Conservation (phyloP, 1,140 invertebrate species). For the Caenorhabditis tropicalis region DNA sequence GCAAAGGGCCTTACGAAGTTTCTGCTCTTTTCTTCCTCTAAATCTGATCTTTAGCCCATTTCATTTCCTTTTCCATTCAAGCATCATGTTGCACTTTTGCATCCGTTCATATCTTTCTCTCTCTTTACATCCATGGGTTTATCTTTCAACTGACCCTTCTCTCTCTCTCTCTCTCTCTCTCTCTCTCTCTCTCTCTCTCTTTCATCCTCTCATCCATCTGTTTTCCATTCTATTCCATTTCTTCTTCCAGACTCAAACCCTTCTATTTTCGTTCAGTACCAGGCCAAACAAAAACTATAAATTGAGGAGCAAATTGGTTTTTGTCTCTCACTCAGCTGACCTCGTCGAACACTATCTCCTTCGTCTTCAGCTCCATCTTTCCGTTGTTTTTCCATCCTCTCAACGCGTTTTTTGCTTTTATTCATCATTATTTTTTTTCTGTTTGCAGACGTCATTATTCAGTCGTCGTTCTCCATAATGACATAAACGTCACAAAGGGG, state of each 20-base stretch:
- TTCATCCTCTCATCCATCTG: neutral
- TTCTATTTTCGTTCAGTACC: neutral
- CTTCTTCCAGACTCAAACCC: neutral
- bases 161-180: neutral
- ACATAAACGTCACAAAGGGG: neutral
- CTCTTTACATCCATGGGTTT: neutral
- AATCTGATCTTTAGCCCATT: neutral
- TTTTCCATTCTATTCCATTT: neutral
- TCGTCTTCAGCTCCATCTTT: neutral
- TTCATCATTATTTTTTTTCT: neutral
- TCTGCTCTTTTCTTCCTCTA: neutral
- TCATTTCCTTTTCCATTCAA: neutral
- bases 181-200: neutral
- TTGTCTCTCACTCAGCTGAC: slow-evolving; percentile 7
- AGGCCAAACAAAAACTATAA: neutral
- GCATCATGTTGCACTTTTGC: slow-evolving; percentile 18
- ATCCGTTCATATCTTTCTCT: too few species aligned
- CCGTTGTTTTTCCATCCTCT: neutral
- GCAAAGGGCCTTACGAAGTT: too few species aligned
- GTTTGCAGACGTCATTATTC: neutral
- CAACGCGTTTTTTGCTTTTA: neutral
- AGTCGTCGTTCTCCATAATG: neutral
- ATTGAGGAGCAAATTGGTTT: slow-evolving; percentile 39
- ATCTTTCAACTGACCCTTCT: neutral
- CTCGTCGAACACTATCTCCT: neutral